Evolutionary conservation across 2,888 invertebrate genomes (phyloP).

Genomic region (Eurois occulta): DNA sequence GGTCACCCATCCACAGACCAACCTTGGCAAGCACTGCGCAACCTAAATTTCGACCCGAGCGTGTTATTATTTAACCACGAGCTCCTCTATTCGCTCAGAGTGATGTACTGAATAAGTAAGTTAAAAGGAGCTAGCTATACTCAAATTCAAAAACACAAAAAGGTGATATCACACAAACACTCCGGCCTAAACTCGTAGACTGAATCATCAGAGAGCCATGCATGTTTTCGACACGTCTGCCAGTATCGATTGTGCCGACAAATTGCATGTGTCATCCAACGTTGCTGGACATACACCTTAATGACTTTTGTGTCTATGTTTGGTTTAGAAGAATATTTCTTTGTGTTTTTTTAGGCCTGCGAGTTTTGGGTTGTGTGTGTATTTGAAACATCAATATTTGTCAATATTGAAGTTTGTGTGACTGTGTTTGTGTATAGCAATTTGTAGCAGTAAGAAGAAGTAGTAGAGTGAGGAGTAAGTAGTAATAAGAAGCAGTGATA

Average conservation of each 20-base stretch:
- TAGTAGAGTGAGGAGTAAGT: too few species aligned
- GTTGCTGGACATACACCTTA: slow-evolving; percentile 43
- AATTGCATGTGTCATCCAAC: slow-evolving; percentile 69
- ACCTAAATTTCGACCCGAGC: too few species aligned
- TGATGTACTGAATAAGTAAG: too few species aligned
- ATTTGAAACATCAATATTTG: neutral
- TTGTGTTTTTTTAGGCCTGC: neutral
- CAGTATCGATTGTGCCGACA: slow-evolving; percentile 62
- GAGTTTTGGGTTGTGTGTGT: neutral
- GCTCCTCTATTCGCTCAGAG: too few species aligned
- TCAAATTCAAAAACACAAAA: neutral
- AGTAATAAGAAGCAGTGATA: too few species aligned
- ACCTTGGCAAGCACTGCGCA: too few species aligned
- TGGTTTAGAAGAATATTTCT: slow-evolving; percentile 6
- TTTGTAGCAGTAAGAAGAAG: too few species aligned
- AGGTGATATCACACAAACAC: neutral
- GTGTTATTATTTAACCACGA: too few species aligned
- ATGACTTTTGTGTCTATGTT: slow-evolving; percentile 19
- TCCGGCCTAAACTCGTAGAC: slow-evolving; percentile 40
- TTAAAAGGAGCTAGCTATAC: too few species aligned
- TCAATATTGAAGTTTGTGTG: too few species aligned
- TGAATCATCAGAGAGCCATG: slow-evolving; percentile 49
- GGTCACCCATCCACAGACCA: too few species aligned
- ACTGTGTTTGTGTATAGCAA: too few species aligned
- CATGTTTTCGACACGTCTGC: slow-evolving; percentile 47